These are phyloP conservation scores for Abscondita cerata DNA, from an alignment of 2,888 invertebrate species.

Conservation along the genomic window DNA sequence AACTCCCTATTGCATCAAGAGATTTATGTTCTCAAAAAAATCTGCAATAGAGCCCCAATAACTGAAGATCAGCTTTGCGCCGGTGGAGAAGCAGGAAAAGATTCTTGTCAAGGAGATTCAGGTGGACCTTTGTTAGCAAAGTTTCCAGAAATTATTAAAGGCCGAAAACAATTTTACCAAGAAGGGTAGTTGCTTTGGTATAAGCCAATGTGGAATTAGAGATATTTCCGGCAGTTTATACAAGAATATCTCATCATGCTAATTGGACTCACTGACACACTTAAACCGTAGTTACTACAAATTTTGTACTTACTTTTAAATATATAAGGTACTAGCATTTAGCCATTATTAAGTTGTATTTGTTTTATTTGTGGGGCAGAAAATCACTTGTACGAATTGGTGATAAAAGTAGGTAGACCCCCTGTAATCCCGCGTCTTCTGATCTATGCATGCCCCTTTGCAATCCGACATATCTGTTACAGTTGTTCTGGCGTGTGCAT, in stretches of 20 bases:
- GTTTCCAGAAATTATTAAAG: slow-evolving; percentile 6
- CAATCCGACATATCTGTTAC: too few relatives aligned
- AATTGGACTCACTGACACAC: slow-evolving; percentile 16
- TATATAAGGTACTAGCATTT: too few relatives aligned
- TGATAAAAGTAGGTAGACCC: too few relatives aligned
- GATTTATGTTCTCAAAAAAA: slow-evolving; percentile 17
- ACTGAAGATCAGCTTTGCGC: slow-evolving; percentile 49
- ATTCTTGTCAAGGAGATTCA: slow-evolving; percentile 78
- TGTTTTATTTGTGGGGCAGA: too few relatives aligned
- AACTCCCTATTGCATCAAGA: slow-evolving; percentile 26
- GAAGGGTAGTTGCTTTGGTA: slow-evolving; percentile 19
- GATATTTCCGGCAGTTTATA: slow-evolving; percentile 22
- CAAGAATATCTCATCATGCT: slow-evolving; percentile 14
- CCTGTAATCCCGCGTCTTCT: too few relatives aligned
- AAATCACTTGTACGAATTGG: too few relatives aligned
- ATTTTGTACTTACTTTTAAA: too few relatives aligned
- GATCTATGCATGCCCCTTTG: too few relatives aligned
- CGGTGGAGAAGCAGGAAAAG: slow-evolving; percentile 58
- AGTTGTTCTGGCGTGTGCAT: too few relatives aligned
- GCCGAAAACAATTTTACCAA: slow-evolving; percentile 9
- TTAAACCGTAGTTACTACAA: slow-evolving; percentile 8
- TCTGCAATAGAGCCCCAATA: neutral
- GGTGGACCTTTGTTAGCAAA: slow-evolving; percentile 69
- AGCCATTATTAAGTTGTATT: too few relatives aligned
- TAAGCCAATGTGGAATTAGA: slow-evolving; percentile 10